These are phyloP conservation scores for Furcifer pardalis DNA, from an alignment of 2,797 vertebrate genomes.

Conservation along the genomic window DNA sequence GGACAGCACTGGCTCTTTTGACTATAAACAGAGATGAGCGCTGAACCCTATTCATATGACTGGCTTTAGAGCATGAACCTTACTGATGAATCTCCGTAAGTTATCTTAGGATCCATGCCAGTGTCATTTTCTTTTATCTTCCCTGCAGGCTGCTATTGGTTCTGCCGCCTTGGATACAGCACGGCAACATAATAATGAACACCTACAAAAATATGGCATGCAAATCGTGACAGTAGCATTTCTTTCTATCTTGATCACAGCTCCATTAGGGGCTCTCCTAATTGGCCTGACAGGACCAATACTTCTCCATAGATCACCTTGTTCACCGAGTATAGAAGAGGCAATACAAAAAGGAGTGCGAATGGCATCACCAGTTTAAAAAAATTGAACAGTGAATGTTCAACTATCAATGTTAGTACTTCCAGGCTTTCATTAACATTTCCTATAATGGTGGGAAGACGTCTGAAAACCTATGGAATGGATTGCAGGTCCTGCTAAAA, in stretches of 20 bases:
- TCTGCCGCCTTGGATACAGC: slow-evolving; percentile 92
- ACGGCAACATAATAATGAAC: slow-evolving; percentile 73
- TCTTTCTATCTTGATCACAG: slow-evolving; percentile 89
- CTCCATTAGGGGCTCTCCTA: slow-evolving; percentile 87
- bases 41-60: too few species aligned
- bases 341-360: slow-evolving; percentile 45
- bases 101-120: background rate
- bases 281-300: slow-evolving; percentile 90
- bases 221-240: slow-evolving; percentile 90
- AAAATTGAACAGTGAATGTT: slow-evolving; percentile 5
- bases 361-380: slow-evolving; percentile 41
- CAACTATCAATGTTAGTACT: background rate
- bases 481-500: slow-evolving; percentile 39
- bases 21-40: too few species aligned
- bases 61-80: too few species aligned
- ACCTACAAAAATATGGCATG: slow-evolving; percentile 83
- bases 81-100: background rate
- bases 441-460: background rate
- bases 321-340: slow-evolving; percentile 49
- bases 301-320: slow-evolving; percentile 79
- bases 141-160: slow-evolving; percentile 89
- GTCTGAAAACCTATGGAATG: slow-evolving; percentile 20
- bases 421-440: background rate
- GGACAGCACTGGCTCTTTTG: too few species aligned
- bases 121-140: slow-evolving; percentile 36